phyloP scores from a whole-genome alignment of 2,797 vertebrate species.

The Sebastes steindachneri region DNA sequence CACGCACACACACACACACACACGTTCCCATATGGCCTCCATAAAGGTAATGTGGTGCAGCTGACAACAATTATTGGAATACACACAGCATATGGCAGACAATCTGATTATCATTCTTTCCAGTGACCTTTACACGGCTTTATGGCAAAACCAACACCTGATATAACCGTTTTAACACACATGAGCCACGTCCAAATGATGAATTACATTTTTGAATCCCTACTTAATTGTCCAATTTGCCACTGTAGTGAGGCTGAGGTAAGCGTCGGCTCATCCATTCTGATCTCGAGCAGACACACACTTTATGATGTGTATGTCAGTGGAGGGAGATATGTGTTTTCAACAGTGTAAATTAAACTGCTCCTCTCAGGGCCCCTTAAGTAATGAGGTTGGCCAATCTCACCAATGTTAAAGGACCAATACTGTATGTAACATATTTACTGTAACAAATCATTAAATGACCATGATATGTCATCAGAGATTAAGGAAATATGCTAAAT shows the following conservation, averaged over 20 bases:
- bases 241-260: neutral
- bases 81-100: constrained; percentile 5
- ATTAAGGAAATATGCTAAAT: no score
- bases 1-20: neutral
- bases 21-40: neutral
- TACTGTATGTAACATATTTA: no score
- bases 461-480: no score
- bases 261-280: neutral
- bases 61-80: constrained; percentile 4
- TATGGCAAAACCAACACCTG: neutral
- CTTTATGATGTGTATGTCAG: neutral
- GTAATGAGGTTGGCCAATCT: neutral
- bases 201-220: neutral
- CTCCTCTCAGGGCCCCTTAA: neutral
- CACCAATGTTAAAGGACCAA: neutral
- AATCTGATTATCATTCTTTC: neutral
- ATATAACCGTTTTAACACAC: neutral
- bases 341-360: neutral
- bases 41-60: neutral
- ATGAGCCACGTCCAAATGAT: neutral
- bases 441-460: no score
- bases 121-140: constrained; percentile 11
- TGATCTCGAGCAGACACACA: neutral
- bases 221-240: neutral
- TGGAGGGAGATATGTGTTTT: neutral